Percentiles rank a stretch among this genome's conserved stretches.
Evolutionary conservation across 1,140 invertebrate genomes (phyloP).

Genomic region (Drosophila saltans): DNA sequence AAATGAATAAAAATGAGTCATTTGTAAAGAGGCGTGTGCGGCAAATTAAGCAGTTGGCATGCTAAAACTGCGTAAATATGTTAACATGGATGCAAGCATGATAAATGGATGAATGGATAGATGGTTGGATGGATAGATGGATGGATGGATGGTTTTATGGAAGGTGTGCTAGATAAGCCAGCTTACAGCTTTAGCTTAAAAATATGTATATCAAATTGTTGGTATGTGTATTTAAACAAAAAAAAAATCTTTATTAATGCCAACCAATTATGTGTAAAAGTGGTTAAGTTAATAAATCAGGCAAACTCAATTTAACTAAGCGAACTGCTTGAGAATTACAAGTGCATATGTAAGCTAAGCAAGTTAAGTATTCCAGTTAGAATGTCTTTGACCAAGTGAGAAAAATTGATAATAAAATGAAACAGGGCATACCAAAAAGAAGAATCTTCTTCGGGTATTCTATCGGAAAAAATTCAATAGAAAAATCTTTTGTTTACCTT

Average conservation of each 20-base stretch:
- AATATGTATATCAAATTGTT: slow-evolving; percentile 23
- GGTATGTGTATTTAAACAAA: slow-evolving; percentile 23
- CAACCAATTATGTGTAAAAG: background rate
- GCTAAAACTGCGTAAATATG: slow-evolving; percentile 40
- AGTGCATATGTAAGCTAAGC: no score
- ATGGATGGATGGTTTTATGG: background rate
- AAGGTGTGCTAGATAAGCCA: slow-evolving; percentile 44
- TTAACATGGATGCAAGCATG: slow-evolving; percentile 16
- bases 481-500: no score
- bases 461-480: no score
- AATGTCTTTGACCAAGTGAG: no score
- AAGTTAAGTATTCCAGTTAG: no score
- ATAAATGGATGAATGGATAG: background rate
- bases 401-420: no score
- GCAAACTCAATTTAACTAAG: no score
- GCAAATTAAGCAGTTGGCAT: slow-evolving; percentile 62
- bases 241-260: slow-evolving; percentile 1
- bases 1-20: slow-evolving; percentile 79
- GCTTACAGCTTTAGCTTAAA: slow-evolving; percentile 22
- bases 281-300: slow-evolving; percentile 4
- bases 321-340: no score
- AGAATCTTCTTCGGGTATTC: no score
- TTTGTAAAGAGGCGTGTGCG: slow-evolving; percentile 38
- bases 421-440: no score
- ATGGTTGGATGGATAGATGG: slow-evolving; percentile 2